Evolutionary conservation across 2,888 invertebrate species (phyloP).

Genomic region (Cotesia congregata): DNA sequence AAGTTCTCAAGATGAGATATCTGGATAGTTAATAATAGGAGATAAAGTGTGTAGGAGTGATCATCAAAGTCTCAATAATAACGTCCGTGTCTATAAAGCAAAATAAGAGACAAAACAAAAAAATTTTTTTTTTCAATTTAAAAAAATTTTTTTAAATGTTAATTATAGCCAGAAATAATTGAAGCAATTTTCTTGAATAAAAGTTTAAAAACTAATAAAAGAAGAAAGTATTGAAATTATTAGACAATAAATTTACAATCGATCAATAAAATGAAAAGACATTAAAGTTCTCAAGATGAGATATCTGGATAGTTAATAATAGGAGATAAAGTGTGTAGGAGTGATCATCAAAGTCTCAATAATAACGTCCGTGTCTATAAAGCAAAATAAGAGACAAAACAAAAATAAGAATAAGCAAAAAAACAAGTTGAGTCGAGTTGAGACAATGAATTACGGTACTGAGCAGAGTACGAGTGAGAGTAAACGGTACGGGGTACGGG

Average conservation of each 20-base stretch:
- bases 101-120: neutral
- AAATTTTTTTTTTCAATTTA: no score
- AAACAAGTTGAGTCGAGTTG: neutral
- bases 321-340: slow-evolving; percentile 23
- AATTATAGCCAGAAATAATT: no score
- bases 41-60: slow-evolving; percentile 29
- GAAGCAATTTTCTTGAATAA: no score
- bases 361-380: no score
- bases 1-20: neutral
- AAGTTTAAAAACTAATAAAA: no score
- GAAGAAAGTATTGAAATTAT: no score
- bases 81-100: no score
- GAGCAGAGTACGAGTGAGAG: slow-evolving; percentile 10
- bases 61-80: neutral
- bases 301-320: slow-evolving; percentile 6
- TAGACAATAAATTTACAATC: no score
- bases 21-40: neutral
- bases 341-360: neutral
- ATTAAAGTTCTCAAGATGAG: no score
- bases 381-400: neutral
- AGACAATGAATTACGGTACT: neutral
- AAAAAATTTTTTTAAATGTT: no score
- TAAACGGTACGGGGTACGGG: slow-evolving; percentile 19
- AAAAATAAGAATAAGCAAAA: neutral
- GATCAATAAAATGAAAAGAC: no score